phyloP scores from a whole-genome alignment of 2,797 vertebrate species.

The Zalophus californianus region DNA sequence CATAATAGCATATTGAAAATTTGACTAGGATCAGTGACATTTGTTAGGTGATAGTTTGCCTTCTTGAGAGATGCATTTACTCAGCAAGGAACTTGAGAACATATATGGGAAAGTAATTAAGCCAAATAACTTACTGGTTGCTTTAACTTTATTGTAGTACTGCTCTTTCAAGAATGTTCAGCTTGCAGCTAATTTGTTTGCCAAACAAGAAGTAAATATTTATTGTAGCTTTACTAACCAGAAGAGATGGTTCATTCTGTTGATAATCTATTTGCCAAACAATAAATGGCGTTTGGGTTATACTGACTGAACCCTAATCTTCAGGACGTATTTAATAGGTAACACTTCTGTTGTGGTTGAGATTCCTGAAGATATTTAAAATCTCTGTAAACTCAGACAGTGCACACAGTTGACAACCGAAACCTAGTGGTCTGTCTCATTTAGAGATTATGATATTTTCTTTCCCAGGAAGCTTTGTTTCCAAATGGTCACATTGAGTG shows the following conservation, averaged over 20 bases:
- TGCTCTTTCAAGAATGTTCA: not conserved
- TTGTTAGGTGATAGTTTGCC: not conserved
- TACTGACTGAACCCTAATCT: not conserved
- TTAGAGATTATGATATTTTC: constrained; percentile 8
- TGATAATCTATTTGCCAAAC: not conserved
- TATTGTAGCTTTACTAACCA: not conserved
- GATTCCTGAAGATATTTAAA: not conserved
- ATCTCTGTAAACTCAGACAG: not conserved
- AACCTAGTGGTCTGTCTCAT: not conserved
- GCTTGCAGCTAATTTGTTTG: not conserved
- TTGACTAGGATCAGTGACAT: not conserved
- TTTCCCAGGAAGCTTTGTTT: constrained; percentile 57
- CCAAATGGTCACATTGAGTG: not conserved
- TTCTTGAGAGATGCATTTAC: not conserved
- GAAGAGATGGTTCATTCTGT: not conserved
- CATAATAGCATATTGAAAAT: not conserved
- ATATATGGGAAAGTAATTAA: not conserved
- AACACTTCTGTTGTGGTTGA: not conserved
- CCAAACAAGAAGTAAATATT: constrained; percentile 6
- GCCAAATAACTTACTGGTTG: not conserved
- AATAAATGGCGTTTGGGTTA: not conserved
- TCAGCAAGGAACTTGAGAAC: not conserved
- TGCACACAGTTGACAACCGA: not conserved
- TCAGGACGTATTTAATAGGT: not conserved
- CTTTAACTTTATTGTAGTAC: not conserved